These are phyloP conservation scores for Thaumatotibia leucotreta DNA, from an alignment of 1,140 invertebrate genomes.

Conservation along the genomic window DNA sequence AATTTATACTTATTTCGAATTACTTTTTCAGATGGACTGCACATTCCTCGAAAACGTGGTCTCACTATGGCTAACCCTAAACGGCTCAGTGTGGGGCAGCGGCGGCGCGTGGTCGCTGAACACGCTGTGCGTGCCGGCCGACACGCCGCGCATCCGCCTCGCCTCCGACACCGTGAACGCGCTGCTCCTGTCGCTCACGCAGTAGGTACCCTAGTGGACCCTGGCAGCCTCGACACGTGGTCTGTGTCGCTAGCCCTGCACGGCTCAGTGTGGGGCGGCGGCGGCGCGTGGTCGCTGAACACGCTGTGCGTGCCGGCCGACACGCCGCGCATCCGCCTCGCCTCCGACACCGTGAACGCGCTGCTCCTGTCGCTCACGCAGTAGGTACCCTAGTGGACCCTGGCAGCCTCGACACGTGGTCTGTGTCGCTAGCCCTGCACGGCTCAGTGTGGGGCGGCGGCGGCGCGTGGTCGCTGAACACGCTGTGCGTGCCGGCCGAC, in stretches of 20 bases:
- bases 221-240: not conserved
- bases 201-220: conserved; percentile 35
- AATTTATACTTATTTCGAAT: not conserved
- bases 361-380: no score
- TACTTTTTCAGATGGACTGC: conserved; percentile 71
- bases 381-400: no score
- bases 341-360: no score
- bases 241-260: no score
- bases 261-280: no score
- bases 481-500: no score
- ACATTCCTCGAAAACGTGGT: conserved; percentile 87
- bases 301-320: no score
- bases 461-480: no score
- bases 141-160: conserved; percentile 84
- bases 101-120: conserved; percentile 48
- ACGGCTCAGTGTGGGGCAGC: conserved; percentile 74
- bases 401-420: no score
- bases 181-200: conserved; percentile 80
- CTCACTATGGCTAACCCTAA: conserved; percentile 90
- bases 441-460: no score
- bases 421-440: no score
- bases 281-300: not conserved
- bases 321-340: no score
- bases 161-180: conserved; percentile 83
- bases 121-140: conserved; percentile 77